Percentiles rank a stretch among this genome's conserved stretches.
Conservation (phyloP, 2,113 vertebrate species). For the Vulpes ferrilata region DNA sequence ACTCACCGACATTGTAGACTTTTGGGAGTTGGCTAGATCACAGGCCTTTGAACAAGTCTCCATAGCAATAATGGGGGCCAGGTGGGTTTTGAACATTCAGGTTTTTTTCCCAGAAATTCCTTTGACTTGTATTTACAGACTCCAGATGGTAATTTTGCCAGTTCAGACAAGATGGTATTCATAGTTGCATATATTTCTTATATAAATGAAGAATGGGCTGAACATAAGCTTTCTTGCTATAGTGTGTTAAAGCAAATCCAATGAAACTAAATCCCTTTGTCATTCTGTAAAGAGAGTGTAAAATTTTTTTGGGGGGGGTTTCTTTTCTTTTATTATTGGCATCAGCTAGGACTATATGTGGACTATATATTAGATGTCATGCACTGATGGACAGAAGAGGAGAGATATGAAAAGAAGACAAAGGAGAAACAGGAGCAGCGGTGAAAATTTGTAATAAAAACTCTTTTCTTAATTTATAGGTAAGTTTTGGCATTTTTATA, state of each 20-base stretch:
- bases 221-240: constrained; percentile 33
- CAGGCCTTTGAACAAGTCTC: neutral
- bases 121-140: constrained; percentile 52
- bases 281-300: neutral
- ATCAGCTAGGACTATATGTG: constrained; percentile 87
- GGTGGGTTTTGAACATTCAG: neutral
- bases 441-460: constrained; percentile 89
- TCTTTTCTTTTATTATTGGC: constrained; percentile 89
- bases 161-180: constrained; percentile 57
- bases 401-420: constrained; percentile 79
- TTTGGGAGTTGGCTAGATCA: neutral
- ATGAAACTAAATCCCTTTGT: neutral
- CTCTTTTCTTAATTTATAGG: constrained; percentile 84
- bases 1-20: neutral
- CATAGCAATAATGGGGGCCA: neutral
- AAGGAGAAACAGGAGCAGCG: constrained; percentile 89
- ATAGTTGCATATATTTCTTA: constrained; percentile 40
- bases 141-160: constrained; percentile 70
- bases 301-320: constrained; percentile 60
- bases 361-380: constrained; percentile 88
- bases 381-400: constrained; percentile 89
- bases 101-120: neutral
- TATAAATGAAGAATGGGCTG: neutral
- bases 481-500: constrained; percentile 90
- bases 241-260: neutral